Evolutionary conservation across 2,888 invertebrate species (phyloP), one percentile per base, ranked within the genome.

Genomic region (Drosophila tripunctata): DNA sequence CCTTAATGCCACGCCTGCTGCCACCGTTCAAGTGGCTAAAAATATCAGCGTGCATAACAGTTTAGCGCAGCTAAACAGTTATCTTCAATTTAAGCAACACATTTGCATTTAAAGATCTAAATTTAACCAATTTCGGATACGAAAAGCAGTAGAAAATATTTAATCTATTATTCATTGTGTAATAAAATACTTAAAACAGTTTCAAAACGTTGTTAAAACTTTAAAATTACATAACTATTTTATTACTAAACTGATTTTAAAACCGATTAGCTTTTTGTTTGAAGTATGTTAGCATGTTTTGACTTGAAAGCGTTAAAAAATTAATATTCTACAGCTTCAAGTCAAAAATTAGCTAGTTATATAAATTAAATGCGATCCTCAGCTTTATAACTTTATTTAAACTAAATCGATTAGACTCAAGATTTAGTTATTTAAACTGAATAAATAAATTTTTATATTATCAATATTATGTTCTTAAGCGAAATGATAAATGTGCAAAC

Each of bases 31-130:
- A 41, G 22, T 8, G 27, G 15, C 58, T n/a, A n/a, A n/a, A n/a
- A 15, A 38, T 14, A 40, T 17, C 43, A 36, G 55, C 38, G 55
- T 50, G 44, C 47, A 33, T 38, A 62, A 60, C 19, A 56, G 19
- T 63, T 67, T 57, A 19, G 40, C 38, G n/a, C n/a, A n/a, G n/a
- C 40, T 21, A 40, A 24, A 43, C 30, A 41, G 35, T 19, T 24
- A 43, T 17, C 33, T 43, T 45, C 4, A 44, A 43, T 8, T 31
- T 50, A 15, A n/a, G 6, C 19, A 27, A 7, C 22, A 14, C 1
- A 12, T 17, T 6, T 27, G 12, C 12, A n/a, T 40, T 41, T 41
- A 41, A 7, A 41, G 5, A 7, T 10, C 15, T 35, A n/a, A n/a
- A n/a, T n/a, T n/a, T n/a, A n/a, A n/a, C n/a, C n/a, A n/a, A n/a